Evolutionary conservation across 2,113 vertebrate genomes (phyloP).

Genomic region (Montifringilla adamsi): DNA sequence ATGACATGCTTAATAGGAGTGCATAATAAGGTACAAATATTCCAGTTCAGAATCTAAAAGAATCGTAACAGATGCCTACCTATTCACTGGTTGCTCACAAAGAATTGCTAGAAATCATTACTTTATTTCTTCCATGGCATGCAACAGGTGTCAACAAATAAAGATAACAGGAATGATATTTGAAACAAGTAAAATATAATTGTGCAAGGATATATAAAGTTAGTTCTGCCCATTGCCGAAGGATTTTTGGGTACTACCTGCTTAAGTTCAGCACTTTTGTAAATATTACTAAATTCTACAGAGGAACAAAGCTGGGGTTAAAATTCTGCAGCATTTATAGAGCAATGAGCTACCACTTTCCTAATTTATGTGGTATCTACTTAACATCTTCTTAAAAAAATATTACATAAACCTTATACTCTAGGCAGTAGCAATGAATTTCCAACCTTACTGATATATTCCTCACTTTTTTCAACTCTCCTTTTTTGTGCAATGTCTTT

Average conservation of each 20-base stretch:
- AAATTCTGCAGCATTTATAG: not conserved
- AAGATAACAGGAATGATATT: not conserved
- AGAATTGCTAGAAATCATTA: not conserved
- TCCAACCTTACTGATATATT: not conserved
- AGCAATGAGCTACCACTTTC: not conserved
- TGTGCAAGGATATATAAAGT: not conserved
- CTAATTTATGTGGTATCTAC: not conserved
- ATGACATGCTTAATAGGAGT: not conserved
- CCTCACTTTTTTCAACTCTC: not conserved
- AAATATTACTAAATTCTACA: not conserved
- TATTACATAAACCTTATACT: not conserved
- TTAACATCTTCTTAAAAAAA: not conserved
- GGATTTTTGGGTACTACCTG: not conserved
- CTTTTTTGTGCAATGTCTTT: not conserved
- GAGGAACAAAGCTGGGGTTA: not conserved
- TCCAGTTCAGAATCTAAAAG: not conserved
- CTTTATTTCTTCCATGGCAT: not conserved
- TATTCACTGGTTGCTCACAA: not conserved
- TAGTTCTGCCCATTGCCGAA: not conserved
- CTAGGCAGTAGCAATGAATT: not conserved
- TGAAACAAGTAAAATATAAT: not conserved
- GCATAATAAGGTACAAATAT: not conserved
- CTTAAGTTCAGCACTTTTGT: not conserved
- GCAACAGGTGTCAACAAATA: not conserved
- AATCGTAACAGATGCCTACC: not conserved